phyloP scores from a whole-genome alignment of 2,113 vertebrate species.

The Hippopotamus amphibius region DNA sequence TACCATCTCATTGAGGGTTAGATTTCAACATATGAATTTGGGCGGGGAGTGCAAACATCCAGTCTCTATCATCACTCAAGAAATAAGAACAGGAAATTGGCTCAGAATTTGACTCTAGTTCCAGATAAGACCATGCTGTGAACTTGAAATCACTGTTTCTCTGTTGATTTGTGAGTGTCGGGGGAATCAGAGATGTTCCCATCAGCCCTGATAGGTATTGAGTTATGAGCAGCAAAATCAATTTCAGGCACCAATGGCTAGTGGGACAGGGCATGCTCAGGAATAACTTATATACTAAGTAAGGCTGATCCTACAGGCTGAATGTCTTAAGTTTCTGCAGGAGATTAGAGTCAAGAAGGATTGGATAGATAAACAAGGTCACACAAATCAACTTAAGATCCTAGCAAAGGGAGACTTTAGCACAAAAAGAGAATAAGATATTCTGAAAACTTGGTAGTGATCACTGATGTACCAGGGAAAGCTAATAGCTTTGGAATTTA shows the following conservation, averaged over 20 bases:
- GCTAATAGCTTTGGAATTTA: background rate
- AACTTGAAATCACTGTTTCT: background rate
- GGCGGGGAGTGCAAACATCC: background rate
- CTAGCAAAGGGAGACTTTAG: background rate
- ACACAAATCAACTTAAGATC: background rate
- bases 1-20: background rate
- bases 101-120: background rate
- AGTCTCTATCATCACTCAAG: background rate
- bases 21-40: background rate
- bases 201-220: background rate
- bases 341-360: background rate
- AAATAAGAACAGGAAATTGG: background rate
- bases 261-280: background rate
- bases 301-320: background rate
- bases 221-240: slow-evolving; percentile 6
- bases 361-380: background rate
- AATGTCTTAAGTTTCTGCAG: slow-evolving; percentile 29
- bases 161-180: background rate
- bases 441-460: background rate
- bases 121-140: background rate
- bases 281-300: background rate
- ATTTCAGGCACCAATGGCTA: background rate
- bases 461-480: background rate
- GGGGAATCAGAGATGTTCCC: background rate
- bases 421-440: background rate